Conservation (phyloP, 2,888 invertebrate species). For the Hofmannophila pseudospretella region DNA sequence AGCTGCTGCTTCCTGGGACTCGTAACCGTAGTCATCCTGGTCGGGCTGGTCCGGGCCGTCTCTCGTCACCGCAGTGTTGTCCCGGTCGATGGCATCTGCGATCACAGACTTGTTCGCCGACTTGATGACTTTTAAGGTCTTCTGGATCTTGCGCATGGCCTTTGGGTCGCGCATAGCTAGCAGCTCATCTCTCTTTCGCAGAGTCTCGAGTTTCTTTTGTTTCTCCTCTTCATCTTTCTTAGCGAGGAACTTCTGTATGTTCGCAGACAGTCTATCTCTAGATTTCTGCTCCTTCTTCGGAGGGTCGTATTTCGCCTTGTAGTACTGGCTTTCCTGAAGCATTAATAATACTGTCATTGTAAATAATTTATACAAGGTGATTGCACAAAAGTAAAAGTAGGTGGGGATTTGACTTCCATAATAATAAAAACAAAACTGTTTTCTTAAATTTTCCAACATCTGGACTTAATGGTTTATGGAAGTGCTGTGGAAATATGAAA, state of each 20-base stretch:
- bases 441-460: neutral
- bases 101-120: conserved; percentile 92
- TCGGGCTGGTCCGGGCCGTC: conserved; percentile 89
- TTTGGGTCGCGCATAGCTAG: conserved; percentile 84
- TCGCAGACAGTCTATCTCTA: conserved; percentile 82
- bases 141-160: conserved; percentile 84
- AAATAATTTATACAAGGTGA: conserved; percentile 5
- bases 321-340: conserved; percentile 75
- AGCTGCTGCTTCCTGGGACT: conserved; percentile 88
- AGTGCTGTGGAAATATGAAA: neutral
- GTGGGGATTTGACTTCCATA: neutral
- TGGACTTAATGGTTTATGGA: neutral
- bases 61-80: conserved; percentile 85
- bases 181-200: conserved; percentile 81
- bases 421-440: neutral
- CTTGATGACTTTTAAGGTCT: conserved; percentile 91
- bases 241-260: conserved; percentile 89
- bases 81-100: conserved; percentile 87
- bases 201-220: conserved; percentile 79
- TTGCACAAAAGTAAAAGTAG: conserved; percentile 10
- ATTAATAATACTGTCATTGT: conserved; percentile 11
- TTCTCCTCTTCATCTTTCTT: conserved; percentile 89
- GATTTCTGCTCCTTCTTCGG: conserved; percentile 88
- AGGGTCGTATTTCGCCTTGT: conserved; percentile 88
- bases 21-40: conserved; percentile 94